phyloP scores from a whole-genome alignment of 2,797 vertebrate species.

The Liparis tanakae region DNA sequence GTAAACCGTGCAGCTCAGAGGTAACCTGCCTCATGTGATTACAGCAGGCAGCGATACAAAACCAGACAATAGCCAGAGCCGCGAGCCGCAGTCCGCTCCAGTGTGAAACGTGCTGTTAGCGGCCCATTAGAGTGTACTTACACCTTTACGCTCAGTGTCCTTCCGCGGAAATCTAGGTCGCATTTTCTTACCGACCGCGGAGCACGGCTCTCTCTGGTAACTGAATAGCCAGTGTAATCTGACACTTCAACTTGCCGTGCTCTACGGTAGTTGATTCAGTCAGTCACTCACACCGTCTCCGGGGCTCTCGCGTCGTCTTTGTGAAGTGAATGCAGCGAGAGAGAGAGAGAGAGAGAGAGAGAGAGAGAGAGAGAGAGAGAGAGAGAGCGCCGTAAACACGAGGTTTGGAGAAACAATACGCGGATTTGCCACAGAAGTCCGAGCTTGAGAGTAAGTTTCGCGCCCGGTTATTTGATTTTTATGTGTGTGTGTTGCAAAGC shows the following conservation, averaged over 20 bases:
- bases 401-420: conserved; percentile 68
- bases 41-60: conserved; percentile 12
- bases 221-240: conserved; percentile 99
- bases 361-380: no score
- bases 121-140: conserved; percentile 41
- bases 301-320: conserved; percentile 90
- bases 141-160: conserved; percentile 39
- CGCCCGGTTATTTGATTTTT: conserved; percentile 72
- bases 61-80: conserved; percentile 53
- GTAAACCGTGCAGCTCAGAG: conserved; percentile 10
- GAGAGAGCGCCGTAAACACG: conserved; percentile 72
- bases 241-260: conserved; percentile 99
- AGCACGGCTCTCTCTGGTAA: conserved; percentile 95
- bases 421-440: conserved; percentile 78
- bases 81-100: conserved; percentile 49
- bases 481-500: conserved; percentile 61
- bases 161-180: conserved; percentile 82
- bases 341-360: conserved; percentile 38
- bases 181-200: conserved; percentile 86
- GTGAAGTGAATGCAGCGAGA: conserved; percentile 80
- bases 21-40: background rate
- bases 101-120: conserved; percentile 34
- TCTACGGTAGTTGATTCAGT: conserved; percentile 98
- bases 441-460: conserved; percentile 91
- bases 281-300: conserved; percentile 93